Conservation (phyloP, 2,888 invertebrate genomes). For the Drosophila tanythrix region DNA sequence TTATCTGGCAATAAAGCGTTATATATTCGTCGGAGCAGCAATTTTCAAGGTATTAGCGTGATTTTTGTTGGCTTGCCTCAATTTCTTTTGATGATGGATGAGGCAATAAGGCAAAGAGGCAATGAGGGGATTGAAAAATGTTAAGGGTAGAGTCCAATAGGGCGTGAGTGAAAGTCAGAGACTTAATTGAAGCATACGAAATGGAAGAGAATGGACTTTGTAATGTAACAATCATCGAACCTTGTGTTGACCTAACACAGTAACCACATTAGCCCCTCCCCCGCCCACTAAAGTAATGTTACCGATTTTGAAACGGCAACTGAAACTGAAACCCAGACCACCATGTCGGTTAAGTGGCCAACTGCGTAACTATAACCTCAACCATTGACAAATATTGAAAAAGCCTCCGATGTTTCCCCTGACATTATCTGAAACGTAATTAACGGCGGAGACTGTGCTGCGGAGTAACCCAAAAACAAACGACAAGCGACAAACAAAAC, state of each 20-base stretch:
- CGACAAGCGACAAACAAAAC: slow-evolving; percentile 25
- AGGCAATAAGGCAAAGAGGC: slow-evolving; percentile 33
- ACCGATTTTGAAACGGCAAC: slow-evolving; percentile 38
- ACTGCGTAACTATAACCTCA: slow-evolving; percentile 55
- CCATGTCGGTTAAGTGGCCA: slow-evolving; percentile 62
- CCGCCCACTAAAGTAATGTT: slow-evolving; percentile 22
- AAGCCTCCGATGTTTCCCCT: slow-evolving; percentile 27
- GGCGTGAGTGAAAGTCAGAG: slow-evolving; percentile 10
- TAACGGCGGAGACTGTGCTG: slow-evolving; percentile 43
- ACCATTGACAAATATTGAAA: slow-evolving; percentile 67
- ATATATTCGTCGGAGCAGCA: slow-evolving; percentile 46
- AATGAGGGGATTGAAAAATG: neutral
- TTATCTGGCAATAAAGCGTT: slow-evolving; percentile 74
- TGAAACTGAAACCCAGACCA: slow-evolving; percentile 37
- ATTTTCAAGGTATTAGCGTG: slow-evolving; percentile 57
- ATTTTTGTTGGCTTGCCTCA: slow-evolving; percentile 32
- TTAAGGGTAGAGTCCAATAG: slow-evolving; percentile 4
- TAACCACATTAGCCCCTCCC: slow-evolving; percentile 60
- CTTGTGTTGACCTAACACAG: slow-evolving; percentile 59
- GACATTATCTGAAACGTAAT: slow-evolving; percentile 55
- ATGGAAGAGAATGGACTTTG: neutral
- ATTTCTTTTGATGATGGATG: slow-evolving; percentile 19
- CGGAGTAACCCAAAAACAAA: slow-evolving; percentile 39
- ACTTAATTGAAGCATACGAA: neutral
- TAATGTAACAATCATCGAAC: slow-evolving; percentile 17